phyloP scores from a whole-genome alignment of 2,888 invertebrate species.

The Andrena hattorfiana region DNA sequence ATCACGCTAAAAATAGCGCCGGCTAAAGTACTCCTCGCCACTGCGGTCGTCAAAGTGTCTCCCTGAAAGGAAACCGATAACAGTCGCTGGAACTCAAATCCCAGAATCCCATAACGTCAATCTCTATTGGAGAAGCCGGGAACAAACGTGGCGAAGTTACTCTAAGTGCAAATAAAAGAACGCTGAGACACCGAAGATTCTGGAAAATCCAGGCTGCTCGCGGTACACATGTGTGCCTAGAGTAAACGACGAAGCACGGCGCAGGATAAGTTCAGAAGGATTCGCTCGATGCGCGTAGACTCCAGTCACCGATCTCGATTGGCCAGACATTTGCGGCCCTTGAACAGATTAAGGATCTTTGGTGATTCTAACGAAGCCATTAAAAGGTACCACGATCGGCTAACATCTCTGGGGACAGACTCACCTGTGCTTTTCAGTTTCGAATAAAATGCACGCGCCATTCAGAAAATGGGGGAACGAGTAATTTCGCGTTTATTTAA shows the following conservation, averaged over 20 bases:
- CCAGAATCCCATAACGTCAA: constrained; percentile 58
- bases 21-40: constrained; percentile 13
- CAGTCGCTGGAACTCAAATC: constrained; percentile 49
- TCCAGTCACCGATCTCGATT: not conserved
- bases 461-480: constrained; percentile 4
- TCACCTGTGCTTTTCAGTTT: not conserved
- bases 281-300: constrained; percentile 4
- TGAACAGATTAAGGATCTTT: not conserved
- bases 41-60: constrained; percentile 13
- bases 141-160: constrained; percentile 44
- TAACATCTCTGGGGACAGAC: too few relatives aligned
- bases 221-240: constrained; percentile 14
- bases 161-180: constrained; percentile 46
- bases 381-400: not conserved
- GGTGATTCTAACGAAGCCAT: constrained; percentile 2
- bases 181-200: constrained; percentile 33
- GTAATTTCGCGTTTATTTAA: constrained; percentile 45
- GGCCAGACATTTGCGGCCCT: not conserved
- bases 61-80: constrained; percentile 51
- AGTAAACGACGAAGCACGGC: constrained; percentile 8
- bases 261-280: constrained; percentile 5
- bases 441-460: not conserved
- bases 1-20: constrained; percentile 8
- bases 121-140: constrained; percentile 43
- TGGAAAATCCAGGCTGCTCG: not conserved